phyloP scores from a whole-genome alignment of 2,797 vertebrate species.

The Danio choprae region DNA sequence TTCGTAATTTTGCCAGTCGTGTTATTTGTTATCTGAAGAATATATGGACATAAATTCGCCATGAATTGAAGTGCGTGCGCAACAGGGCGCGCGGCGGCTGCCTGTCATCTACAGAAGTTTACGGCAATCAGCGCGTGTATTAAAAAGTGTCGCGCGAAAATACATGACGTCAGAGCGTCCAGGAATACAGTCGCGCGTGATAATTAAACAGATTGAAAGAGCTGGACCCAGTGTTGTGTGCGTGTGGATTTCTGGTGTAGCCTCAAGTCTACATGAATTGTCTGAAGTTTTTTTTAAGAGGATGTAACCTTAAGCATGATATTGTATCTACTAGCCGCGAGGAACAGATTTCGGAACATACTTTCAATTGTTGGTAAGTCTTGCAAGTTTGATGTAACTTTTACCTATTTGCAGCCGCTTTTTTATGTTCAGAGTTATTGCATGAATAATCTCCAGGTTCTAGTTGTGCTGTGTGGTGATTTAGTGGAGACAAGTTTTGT shows the following conservation, averaged over 20 bases:
- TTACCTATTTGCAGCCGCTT: background rate
- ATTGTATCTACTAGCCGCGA: constrained; percentile 14
- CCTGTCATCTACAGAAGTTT: constrained; percentile 44
- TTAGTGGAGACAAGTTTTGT: background rate
- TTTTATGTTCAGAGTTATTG: background rate
- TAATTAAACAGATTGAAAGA: constrained; percentile 1
- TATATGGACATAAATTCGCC: background rate
- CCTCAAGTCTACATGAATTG: background rate
- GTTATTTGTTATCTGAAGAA: background rate
- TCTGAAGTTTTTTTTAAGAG: constrained; percentile 20
- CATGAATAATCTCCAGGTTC: background rate
- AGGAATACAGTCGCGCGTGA: background rate
- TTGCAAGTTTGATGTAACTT: background rate
- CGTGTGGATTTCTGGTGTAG: background rate
- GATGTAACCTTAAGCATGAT: constrained; percentile 38
- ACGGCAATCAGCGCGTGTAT: constrained; percentile 3
- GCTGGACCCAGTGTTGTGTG: constrained; percentile 2
- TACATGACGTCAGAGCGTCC: constrained; percentile 13
- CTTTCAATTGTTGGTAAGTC: constrained; percentile 52
- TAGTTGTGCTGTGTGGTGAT: background rate
- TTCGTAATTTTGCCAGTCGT: background rate
- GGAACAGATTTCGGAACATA: constrained; percentile 23
- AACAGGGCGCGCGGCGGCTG: background rate
- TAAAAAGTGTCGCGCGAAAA: constrained; percentile 32
- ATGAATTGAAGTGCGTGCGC: background rate